Evolutionary conservation across 2,888 invertebrate genomes (phyloP).

Genomic region (Agrotis segetum): DNA sequence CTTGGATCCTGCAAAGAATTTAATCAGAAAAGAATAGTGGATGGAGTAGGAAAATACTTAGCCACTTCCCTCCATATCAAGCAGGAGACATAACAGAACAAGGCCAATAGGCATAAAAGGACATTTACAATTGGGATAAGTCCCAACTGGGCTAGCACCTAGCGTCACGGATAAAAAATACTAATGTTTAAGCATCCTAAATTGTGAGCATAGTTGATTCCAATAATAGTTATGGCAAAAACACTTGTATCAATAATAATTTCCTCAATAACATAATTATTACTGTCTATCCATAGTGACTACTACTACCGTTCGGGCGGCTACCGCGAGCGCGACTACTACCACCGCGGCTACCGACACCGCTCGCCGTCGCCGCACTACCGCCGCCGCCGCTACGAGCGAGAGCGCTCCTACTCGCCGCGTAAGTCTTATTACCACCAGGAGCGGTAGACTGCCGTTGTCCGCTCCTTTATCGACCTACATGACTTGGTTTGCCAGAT

Average conservation of each 20-base stretch:
- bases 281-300: slow-evolving; percentile 62
- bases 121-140: too few species aligned
- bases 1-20: too few species aligned
- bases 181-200: too few species aligned
- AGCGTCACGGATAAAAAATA: too few species aligned
- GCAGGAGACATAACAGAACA: too few species aligned
- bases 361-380: slow-evolving; percentile 94
- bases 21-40: too few species aligned
- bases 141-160: too few species aligned
- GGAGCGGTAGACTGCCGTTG: slow-evolving; percentile 64
- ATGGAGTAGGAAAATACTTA: too few species aligned
- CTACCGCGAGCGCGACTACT: slow-evolving; percentile 89
- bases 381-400: slow-evolving; percentile 93
- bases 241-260: background rate
- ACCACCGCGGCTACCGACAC: slow-evolving; percentile 90
- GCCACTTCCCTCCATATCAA: too few species aligned
- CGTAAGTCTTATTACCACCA: slow-evolving; percentile 92
- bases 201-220: too few species aligned
- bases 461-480: slow-evolving; percentile 36
- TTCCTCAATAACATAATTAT: slow-evolving; percentile 13
- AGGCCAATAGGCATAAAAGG: too few species aligned
- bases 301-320: slow-evolving; percentile 87
- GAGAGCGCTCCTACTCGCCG: slow-evolving; percentile 95
- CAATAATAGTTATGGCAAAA: too few species aligned
- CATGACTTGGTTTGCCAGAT: slow-evolving; percentile 43